phyloP scores from a whole-genome alignment of 2,888 invertebrate genomes.

The Pelosia muscerda region DNA sequence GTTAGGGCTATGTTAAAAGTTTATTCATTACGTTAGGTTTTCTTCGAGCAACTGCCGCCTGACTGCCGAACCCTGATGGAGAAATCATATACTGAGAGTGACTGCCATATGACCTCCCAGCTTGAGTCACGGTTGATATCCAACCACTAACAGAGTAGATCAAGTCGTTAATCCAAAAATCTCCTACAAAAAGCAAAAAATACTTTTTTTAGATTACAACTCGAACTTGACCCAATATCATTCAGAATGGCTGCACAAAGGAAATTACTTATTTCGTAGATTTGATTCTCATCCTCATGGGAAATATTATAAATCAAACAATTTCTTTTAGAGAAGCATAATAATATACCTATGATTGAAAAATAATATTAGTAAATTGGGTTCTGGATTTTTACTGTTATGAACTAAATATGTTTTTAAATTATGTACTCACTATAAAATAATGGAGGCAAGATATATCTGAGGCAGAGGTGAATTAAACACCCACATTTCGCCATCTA shows the following conservation, averaged over 20 bases:
- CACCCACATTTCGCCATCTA: no score
- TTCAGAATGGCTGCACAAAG: conserved; percentile 12
- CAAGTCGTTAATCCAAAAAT: not conserved
- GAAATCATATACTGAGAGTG: no score
- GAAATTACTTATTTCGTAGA: conserved; percentile 12
- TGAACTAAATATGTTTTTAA: not conserved
- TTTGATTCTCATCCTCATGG: conserved; percentile 7
- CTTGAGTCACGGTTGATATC: no score
- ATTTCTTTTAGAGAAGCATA: not conserved
- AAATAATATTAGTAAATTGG: not conserved
- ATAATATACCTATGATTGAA: conserved; percentile 1
- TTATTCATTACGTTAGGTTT: no score
- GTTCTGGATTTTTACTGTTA: not conserved
- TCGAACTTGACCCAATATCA: not conserved
- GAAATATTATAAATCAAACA: conserved; percentile 7
- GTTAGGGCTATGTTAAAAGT: no score
- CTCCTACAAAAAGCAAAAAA: not conserved
- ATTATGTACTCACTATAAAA: not conserved
- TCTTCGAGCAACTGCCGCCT: no score
- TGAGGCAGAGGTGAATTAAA: no score
- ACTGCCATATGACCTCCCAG: no score
- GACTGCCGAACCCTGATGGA: no score
- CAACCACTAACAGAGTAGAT: no score
- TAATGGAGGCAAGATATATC: no score
- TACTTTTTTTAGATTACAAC: not conserved